Evolutionary conservation across 2,888 invertebrate genomes (phyloP).

Genomic region (Coleophora flavipennella): DNA sequence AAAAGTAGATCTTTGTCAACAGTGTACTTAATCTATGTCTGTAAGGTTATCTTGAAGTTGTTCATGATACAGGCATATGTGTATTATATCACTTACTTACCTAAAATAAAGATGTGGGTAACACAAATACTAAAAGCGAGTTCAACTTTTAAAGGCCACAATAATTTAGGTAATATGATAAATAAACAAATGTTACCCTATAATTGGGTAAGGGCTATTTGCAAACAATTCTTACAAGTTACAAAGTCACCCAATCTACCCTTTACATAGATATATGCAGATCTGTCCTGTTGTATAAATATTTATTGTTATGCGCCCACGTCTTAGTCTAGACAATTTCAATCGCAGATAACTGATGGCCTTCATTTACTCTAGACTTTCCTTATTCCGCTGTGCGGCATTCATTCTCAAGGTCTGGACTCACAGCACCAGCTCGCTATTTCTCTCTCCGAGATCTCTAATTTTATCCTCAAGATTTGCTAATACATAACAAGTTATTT

Average conservation of each 20-base stretch:
- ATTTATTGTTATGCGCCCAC: too few relatives aligned
- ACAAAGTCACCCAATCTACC: slow-evolving; percentile 56
- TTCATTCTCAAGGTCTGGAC: too few relatives aligned
- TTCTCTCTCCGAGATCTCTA: too few relatives aligned
- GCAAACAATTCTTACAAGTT: slow-evolving; percentile 42
- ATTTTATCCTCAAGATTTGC: too few relatives aligned
- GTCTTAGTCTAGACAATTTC: too few relatives aligned
- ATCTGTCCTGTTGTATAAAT: too few relatives aligned
- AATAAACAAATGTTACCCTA: slow-evolving; percentile 55
- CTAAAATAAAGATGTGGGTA: slow-evolving; percentile 42
- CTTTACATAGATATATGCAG: too few relatives aligned
- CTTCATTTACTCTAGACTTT: too few relatives aligned
- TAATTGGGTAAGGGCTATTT: slow-evolving; percentile 47
- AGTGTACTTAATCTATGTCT: slow-evolving; percentile 3
- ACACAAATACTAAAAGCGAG: slow-evolving; percentile 64
- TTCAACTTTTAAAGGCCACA: slow-evolving; percentile 67
- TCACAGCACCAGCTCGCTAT: too few relatives aligned
- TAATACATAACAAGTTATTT: too few relatives aligned
- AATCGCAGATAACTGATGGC: too few relatives aligned
- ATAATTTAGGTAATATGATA: slow-evolving; percentile 65
- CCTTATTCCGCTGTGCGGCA: too few relatives aligned
- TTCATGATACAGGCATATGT: slow-evolving; percentile 36
- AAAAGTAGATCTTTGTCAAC: slow-evolving; percentile 9
- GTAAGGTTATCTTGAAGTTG: slow-evolving; percentile 17
- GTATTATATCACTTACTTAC: slow-evolving; percentile 30